phyloP scores from a whole-genome alignment of 2,797 vertebrate genomes.

The Sandelia bainsii region DNA sequence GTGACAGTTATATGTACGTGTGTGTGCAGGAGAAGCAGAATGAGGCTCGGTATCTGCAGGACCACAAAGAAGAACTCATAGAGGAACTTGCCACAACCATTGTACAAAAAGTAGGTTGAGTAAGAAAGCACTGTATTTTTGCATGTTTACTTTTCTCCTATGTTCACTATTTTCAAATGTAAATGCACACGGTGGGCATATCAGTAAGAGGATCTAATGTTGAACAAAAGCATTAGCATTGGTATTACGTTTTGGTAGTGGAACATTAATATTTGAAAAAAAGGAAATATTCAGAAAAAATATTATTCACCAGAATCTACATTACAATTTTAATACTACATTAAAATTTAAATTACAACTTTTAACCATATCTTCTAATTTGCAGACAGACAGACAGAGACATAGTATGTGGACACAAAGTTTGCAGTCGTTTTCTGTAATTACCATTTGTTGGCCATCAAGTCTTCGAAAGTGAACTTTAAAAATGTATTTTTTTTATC shows the following conservation, averaged over 20 bases:
- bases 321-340: neutral
- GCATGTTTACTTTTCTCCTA: neutral
- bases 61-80: slow-evolving; percentile 94
- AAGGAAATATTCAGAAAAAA: slow-evolving; percentile 11
- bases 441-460: slow-evolving; percentile 6
- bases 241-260: slow-evolving; percentile 2
- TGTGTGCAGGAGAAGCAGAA: slow-evolving; percentile 92
- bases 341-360: slow-evolving; percentile 22
- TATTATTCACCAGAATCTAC: slow-evolving; percentile 8
- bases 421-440: slow-evolving; percentile 25
- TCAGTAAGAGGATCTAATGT: slow-evolving; percentile 14
- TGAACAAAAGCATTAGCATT: neutral
- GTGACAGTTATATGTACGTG: slow-evolving; percentile 28
- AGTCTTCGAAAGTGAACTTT: slow-evolving; percentile 22
- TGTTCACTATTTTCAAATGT: neutral
- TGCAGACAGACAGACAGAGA: neutral
- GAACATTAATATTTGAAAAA: neutral
- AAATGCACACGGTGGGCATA: neutral
- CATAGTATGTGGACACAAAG: slow-evolving; percentile 1
- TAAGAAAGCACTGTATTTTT: slow-evolving; percentile 9
- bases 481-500: neutral
- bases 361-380: slow-evolving; percentile 10
- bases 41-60: slow-evolving; percentile 92
- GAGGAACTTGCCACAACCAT: slow-evolving; percentile 95
- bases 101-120: slow-evolving; percentile 90